Percentiles rank a stretch among this genome's conserved stretches.
phyloP scores from a whole-genome alignment of 2,113 vertebrate species.

The Ellobius talpinus region DNA sequence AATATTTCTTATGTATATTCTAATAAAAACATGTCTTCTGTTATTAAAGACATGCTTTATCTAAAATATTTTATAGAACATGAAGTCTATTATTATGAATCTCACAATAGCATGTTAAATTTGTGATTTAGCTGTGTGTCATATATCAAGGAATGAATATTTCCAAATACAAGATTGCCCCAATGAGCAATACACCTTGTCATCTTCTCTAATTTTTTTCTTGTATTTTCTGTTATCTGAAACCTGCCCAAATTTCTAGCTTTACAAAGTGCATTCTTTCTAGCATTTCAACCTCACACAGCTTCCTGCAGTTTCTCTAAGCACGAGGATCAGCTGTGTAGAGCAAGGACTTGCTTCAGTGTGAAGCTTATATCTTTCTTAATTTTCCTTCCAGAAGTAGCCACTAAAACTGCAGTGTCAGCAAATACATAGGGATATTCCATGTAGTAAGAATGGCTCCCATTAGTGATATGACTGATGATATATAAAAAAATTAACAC shows the following conservation, averaged over 20 bases:
- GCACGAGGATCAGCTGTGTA: neutral
- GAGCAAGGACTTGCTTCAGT: neutral
- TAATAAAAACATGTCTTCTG: neutral
- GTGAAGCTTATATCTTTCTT: neutral
- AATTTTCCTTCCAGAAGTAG: slow-evolving; percentile 6
- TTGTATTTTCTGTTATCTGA: neutral
- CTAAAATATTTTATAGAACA: neutral
- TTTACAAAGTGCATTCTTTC: neutral
- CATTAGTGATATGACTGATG: neutral
- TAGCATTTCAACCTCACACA: neutral
- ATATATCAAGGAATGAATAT: neutral
- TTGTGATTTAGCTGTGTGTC: neutral
- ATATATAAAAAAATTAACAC: neutral
- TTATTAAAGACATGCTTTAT: neutral
- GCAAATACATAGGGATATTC: neutral
- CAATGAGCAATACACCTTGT: neutral
- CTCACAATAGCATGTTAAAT: neutral
- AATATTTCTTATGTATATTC: neutral
- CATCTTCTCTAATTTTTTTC: neutral
- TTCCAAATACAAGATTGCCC: neutral
- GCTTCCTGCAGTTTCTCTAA: neutral
- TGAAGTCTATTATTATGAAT: neutral
- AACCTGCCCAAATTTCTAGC: neutral
- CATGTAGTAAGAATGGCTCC: neutral
- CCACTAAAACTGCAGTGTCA: neutral